Evolutionary conservation across 2,113 vertebrate species (phyloP), one percentile per base, ranked within the genome.

Genomic region (Epinephelus fuscoguttatus): DNA sequence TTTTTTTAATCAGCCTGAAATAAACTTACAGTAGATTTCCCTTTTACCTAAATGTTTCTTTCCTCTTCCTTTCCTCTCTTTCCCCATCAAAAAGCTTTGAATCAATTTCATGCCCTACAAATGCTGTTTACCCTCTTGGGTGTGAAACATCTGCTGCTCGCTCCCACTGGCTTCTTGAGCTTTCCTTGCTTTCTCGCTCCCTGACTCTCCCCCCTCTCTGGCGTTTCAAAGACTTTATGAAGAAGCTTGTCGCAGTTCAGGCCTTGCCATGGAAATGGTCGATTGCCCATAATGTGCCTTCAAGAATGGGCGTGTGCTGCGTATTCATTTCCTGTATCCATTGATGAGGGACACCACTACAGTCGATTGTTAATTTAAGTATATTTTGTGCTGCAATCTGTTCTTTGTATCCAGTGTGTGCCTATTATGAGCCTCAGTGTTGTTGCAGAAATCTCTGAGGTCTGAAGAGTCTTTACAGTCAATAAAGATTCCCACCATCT

Each of bases 61-160:
- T 67, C 61, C 78, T 75, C 67, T 86, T 55, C 45, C 57, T 74
- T 68, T 69, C 60, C 63, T 70, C 67, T 81, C 70, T 75, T 89
- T 85, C 78, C 56, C 83, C 81, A 89, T 92, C 91, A 92, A 87
- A 94, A 93, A 80, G 82, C 87, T 81, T 81, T 89, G 81, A 93
- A 92, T 93, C 93, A 91, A 91, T 93, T 94, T 94, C 91, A 94
- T 94, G 93, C 92, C 89, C 92, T 93, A 92, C 88, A 93, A 94
- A 93, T 92, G 85, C 87, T 93, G 91, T 92, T 94, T 92, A 92
- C 91, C 93, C 93, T 92, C 91, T 92, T 84, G 91, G 90, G 91
- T 91, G 90, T 86, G 85, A 86, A 92, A 90, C 92, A 93, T 92
- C 91, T 94, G 91, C 87, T 87, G 78, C 74, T 52, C 17, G 70